These are phyloP conservation scores for Nycteola revayana DNA, from an alignment of 2,888 invertebrate genomes.

Conservation along the genomic window DNA sequence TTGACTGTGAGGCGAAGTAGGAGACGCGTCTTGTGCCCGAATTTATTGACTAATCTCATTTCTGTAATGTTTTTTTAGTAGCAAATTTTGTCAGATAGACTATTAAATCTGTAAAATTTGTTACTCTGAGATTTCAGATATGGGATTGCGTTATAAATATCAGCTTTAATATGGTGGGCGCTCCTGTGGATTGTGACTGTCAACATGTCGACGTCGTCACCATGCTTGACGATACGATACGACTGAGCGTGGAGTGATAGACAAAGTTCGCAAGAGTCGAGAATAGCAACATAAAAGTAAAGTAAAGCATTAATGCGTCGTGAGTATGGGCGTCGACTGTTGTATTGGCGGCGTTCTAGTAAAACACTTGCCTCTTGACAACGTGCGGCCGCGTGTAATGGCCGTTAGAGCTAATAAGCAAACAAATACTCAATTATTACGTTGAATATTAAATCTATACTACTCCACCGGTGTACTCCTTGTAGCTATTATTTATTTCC, in stretches of 20 bases:
- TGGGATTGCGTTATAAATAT: slow-evolving; percentile 15
- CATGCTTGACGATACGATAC: slow-evolving; percentile 45
- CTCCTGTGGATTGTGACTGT: slow-evolving; percentile 35
- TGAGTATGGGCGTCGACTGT: slow-evolving; percentile 76
- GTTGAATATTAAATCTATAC: slow-evolving; percentile 23
- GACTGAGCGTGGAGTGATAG: slow-evolving; percentile 51
- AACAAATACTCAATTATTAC: slow-evolving; percentile 65
- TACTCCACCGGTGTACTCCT: slow-evolving; percentile 25
- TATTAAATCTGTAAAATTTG: no score
- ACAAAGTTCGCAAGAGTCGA: slow-evolving; percentile 60
- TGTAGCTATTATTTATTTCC: slow-evolving; percentile 9
- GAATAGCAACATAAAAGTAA: slow-evolving; percentile 68
- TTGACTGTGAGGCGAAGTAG: slow-evolving; percentile 49
- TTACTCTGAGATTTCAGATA: no score
- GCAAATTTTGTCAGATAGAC: no score
- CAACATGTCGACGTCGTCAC: slow-evolving; percentile 54
- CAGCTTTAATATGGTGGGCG: slow-evolving; percentile 25
- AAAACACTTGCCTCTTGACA: slow-evolving; percentile 83
- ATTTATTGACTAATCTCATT: background rate
- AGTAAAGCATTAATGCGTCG: slow-evolving; percentile 82
- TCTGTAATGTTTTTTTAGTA: no score
- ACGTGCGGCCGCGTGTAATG: slow-evolving; percentile 80
- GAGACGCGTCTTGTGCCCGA: slow-evolving; percentile 23
- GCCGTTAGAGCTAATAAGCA: slow-evolving; percentile 80
- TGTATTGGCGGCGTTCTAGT: slow-evolving; percentile 74